These are phyloP conservation scores for Pituophis catenifer DNA, from an alignment of 2,113 vertebrate genomes.

Conservation along the genomic window DNA sequence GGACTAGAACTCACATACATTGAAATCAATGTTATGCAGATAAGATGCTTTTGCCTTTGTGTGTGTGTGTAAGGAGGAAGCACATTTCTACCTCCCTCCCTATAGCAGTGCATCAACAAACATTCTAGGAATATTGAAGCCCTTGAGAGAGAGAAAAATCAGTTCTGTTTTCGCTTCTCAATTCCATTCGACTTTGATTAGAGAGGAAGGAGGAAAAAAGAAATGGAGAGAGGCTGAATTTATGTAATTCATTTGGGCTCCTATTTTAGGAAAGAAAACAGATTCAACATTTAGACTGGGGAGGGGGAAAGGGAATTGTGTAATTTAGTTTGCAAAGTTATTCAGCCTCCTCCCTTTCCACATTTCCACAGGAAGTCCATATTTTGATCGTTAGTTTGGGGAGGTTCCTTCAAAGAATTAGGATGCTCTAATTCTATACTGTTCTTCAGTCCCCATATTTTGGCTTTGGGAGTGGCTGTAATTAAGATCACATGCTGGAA, in stretches of 20 bases:
- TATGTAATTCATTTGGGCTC: background rate
- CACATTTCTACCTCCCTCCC: background rate
- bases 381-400: constrained; percentile 1
- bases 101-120: background rate
- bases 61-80: background rate
- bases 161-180: background rate
- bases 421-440: background rate
- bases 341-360: background rate
- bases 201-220: background rate
- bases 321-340: background rate
- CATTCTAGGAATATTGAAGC: background rate
- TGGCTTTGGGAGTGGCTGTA: background rate
- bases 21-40: background rate
- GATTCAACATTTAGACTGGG: background rate
- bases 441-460: background rate
- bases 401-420: background rate
- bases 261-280: background rate
- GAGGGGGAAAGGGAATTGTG: background rate
- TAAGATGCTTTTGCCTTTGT: background rate
- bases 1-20: too few relatives aligned
- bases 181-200: background rate
- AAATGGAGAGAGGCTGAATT: background rate
- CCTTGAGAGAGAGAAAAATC: background rate
- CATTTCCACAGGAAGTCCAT: background rate
- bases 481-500: background rate